Base-by-base conservation (phyloP, 2,888 invertebrate species). In the Oscheius sp. region DNA sequence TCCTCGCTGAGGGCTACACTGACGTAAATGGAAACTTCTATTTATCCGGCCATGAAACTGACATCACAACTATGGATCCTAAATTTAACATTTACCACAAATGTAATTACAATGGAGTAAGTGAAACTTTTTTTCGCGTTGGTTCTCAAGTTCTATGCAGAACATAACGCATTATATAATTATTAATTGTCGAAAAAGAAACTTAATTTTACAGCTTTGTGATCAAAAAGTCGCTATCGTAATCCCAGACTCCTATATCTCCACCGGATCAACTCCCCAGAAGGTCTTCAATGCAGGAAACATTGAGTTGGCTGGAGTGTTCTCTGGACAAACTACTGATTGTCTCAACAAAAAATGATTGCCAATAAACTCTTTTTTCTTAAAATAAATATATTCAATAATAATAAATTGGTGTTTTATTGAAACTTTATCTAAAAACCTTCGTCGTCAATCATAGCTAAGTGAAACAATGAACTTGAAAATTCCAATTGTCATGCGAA, bases 1-100 rank as follows among this genome's bases (percentile, higher is more conserved):
- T 78, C 22, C 67, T 79, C 8, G 80, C 78, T 49, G 74, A 80
- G 59, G 76, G 72, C 24, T 73, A 74, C 70, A 77, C 79, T 14
- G 70, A 79, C 50, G 68, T 63, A 1, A 71, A 76, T 47, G 80
- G 80, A 28, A 67, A 72, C 8, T 80, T 80, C 73, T 56, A 28
- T 28, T 68, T 80, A 2, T 47, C 72, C 66, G 78, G 78, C 26
- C 41, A 44, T 17, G 59, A 59, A 24, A 59, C 41, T 12, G 59
- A 59, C 28, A 59, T 59, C 44, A 59, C 59, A n/a, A 59, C 59
- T 6, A 59, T 59, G 59, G 59, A 59, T 44, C 59, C 59, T 2
- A 59, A 59, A 28, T 44, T 59, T 9, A 59, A 59, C n/a, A 41
- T 41, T 41, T 41, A 41, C 41, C 41, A 54, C 54, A 59, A 59